Evolutionary conservation across 2,888 invertebrate species (phyloP), one percentile per base, ranked within the genome.

Genomic region (Ichneumon xanthorius): DNA sequence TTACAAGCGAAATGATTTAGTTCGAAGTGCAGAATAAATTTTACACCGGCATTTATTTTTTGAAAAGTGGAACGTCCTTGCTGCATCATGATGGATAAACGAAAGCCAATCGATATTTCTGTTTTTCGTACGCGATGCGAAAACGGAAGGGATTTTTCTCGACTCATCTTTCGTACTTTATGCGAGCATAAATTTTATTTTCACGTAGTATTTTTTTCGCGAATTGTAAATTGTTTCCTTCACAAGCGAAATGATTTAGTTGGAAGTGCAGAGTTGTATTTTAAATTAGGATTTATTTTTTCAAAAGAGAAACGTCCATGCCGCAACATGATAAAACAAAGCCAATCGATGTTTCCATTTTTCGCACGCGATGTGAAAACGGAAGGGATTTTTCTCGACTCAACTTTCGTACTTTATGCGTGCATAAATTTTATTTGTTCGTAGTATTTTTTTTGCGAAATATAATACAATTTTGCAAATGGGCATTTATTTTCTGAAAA

Each of bases 301-400:
- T 68, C 14, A 45, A 55, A 48, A 53, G 55, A 33, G 40, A 22
- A 48, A 77, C 48, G 63, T 53, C 50, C 61, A 65, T 63, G 37
- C 19, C 22, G 16, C 16, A 33, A 53, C 26, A 22, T 37, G 16
- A 37, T 1, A 45, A 45, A 11, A 45, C 45, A 45, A 14, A 45
- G 14, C 4, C 22, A 2, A 63, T 19, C n/a, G 7, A 22, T n/a
- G 19, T 33, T 70, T 16, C 48, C 4, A 48, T 11, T 61, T 71
- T 71, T n/a, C 37, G 37, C 9, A 9, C 1, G 9, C 37, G 37
- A 37, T 37, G 37, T 1, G 58, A 55, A 77, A 40, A 50, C 55
- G 26, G 50, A 63, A 73, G 79, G 26, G 58, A 80, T 76, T 84
- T 67, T 72, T 80, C 80, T 76, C 48, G 75, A 84, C 84, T 76